These are phyloP conservation scores for Nineta flava DNA, from an alignment of 2,888 invertebrate genomes.

Conservation along the genomic window DNA sequence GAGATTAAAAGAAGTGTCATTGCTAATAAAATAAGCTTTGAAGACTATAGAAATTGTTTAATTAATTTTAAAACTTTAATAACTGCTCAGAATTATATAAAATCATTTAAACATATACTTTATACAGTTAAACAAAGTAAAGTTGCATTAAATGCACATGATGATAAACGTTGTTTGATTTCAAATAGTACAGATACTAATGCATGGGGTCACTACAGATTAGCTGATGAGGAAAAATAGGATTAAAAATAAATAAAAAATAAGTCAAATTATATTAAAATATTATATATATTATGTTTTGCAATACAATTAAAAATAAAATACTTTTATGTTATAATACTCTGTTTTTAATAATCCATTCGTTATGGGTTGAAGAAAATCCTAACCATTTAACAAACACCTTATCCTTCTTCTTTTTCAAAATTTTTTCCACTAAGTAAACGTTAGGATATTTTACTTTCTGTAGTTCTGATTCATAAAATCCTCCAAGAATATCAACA, in stretches of 20 bases:
- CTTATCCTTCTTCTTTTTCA: slow-evolving; percentile 13
- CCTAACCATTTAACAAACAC: slow-evolving; percentile 7
- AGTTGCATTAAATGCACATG: slow-evolving; percentile 4
- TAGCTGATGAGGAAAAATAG: neutral
- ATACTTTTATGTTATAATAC: too few species aligned
- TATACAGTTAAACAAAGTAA: neutral
- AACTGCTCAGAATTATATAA: too few species aligned
- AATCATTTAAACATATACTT: too few species aligned
- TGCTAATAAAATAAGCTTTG: neutral
- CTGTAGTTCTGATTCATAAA: slow-evolving; percentile 18
- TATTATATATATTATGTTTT: too few species aligned
- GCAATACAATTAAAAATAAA: too few species aligned
- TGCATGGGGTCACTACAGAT: slow-evolving; percentile 3
- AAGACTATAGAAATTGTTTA: too few species aligned
- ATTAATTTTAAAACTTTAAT: too few species aligned
- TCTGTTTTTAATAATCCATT: too few species aligned
- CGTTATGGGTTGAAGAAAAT: too few species aligned
- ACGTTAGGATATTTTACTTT: slow-evolving; percentile 14
- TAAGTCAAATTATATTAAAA: too few species aligned
- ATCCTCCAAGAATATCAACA: slow-evolving; percentile 16
- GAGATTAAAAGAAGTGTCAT: neutral
- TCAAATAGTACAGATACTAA: slow-evolving; percentile 2
- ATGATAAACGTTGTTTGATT: slow-evolving; percentile 5
- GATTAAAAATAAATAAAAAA: too few species aligned
- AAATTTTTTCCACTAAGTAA: slow-evolving; percentile 17